Evolutionary conservation across 2,888 invertebrate species (phyloP).

Genomic region (Zootermopsis nevadensis): DNA sequence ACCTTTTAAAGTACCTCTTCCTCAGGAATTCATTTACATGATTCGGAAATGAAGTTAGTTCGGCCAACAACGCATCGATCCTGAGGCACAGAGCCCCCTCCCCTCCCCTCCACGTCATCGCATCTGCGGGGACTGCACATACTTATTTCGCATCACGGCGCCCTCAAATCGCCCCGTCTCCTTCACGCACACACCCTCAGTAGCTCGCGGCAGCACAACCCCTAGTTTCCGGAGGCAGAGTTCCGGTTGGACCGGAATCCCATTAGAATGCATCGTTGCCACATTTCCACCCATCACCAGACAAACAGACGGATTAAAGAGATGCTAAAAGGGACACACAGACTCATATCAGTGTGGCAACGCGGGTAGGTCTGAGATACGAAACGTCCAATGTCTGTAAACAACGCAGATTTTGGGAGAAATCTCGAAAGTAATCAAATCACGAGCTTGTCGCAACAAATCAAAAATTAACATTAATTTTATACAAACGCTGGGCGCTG

Average conservation of each 20-base stretch:
- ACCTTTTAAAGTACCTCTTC: neutral
- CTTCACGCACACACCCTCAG: conserved; percentile 27
- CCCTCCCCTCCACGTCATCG: no score
- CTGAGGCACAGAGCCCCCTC: neutral
- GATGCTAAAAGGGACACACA: conserved; percentile 35
- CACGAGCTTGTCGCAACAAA: no score
- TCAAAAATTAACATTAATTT: no score
- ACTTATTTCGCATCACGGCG: neutral
- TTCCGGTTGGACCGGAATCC: conserved; percentile 51
- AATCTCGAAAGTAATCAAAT: no score
- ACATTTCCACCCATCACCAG: conserved; percentile 50
- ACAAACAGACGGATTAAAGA: conserved; percentile 47
- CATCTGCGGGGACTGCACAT: neutral
- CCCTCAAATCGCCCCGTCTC: conserved; percentile 3
- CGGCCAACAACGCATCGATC: neutral
- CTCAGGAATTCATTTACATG: neutral
- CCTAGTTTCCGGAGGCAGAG: conserved; percentile 49
- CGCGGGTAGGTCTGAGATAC: no score
- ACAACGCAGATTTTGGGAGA: no score
- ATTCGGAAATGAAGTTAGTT: neutral
- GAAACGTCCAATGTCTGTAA: neutral
- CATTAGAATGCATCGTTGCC: conserved; percentile 53
- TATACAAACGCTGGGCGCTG: no score
- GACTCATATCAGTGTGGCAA: neutral
- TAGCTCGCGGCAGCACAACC: conserved; percentile 39